Evolutionary conservation across 1,140 invertebrate genomes (phyloP).

Genomic region (Ceratosolen solmsi): DNA sequence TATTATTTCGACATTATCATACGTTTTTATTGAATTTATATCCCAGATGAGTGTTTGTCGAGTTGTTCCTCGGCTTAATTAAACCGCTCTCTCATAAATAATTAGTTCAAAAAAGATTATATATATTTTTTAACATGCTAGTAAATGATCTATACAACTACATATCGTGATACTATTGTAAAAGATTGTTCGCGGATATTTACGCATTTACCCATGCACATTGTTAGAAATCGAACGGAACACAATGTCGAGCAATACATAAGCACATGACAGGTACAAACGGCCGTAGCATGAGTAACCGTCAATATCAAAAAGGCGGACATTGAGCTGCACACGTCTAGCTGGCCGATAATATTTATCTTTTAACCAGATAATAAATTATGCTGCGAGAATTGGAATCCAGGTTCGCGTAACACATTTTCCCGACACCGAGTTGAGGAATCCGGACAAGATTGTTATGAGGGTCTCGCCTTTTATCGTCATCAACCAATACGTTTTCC

Average conservation of each 20-base stretch:
- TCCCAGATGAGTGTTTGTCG: no score
- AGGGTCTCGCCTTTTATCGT: not conserved
- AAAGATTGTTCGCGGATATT: not conserved
- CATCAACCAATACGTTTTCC: no score
- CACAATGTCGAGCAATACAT: not conserved
- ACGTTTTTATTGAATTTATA: no score
- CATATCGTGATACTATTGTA: not conserved
- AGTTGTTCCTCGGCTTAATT: no score
- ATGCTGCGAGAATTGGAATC: not conserved
- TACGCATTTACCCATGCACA: not conserved
- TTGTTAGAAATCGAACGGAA: conserved; percentile 4
- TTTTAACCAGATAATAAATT: conserved; percentile 22
- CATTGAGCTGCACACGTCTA: conserved; percentile 9
- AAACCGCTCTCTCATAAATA: no score
- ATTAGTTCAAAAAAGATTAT: no score
- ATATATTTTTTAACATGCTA: no score
- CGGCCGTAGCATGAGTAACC: not conserved
- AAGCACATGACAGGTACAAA: conserved; percentile 12
- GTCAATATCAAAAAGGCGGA: conserved; percentile 5
- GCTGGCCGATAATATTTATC: conserved; percentile 18
- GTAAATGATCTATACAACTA: not conserved
- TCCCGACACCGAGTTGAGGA: not conserved
- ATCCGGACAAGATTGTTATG: not conserved
- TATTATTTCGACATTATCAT: no score
- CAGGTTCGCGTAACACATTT: not conserved